Evolutionary conservation across 2,797 vertebrate species (phyloP), one percentile per base, ranked within the genome.

Genomic region (Bovichtus variegatus): DNA sequence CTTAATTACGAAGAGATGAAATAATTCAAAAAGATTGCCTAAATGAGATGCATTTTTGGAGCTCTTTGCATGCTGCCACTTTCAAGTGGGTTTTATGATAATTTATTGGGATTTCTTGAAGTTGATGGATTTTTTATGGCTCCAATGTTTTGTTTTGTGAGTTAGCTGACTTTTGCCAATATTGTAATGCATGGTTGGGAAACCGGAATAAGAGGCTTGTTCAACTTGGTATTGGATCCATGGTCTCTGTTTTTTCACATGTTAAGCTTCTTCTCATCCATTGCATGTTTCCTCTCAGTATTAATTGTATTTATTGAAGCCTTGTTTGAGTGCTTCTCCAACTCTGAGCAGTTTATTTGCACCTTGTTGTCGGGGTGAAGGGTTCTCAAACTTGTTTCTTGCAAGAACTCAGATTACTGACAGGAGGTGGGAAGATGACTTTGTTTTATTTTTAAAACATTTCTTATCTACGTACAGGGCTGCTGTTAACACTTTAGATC

Each of bases 1-100:
- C 59, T 7, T 86, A 84, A 87, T 92, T 89, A 87, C 57, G 74
- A 87, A 73, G 63, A 83, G 78, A 84, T 82, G 70, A 81, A 82
- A 82, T 77, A 61, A 83, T 84, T 87, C 57, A 71, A 55, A 67
- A 77, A 79, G 67, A 84, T 61, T 89, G 81, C 61, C 61, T 80
- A 83, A 87, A 87, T 76, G 55, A 80, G 51, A 80, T 82, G 58
- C 66, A 53, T 86, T 88, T 78, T 59, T 76, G 38, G 34, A 43
- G 47, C 47, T 67, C 65, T 82, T 83, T 53, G 71, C 69, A 59
- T 74, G 18, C 54, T 76, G 68, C 64, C 51, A 68, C 80, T 86
- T 83, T 78, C 25, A 86, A 89, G 67, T 74, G 54, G 63, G 58
- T 55, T 82, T 81, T 85, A 76, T 84, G 40, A 77, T 80, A 65